Base-by-base conservation (phyloP, 92 coral and sea anemone species). In the Phenganax marumi region DNA sequence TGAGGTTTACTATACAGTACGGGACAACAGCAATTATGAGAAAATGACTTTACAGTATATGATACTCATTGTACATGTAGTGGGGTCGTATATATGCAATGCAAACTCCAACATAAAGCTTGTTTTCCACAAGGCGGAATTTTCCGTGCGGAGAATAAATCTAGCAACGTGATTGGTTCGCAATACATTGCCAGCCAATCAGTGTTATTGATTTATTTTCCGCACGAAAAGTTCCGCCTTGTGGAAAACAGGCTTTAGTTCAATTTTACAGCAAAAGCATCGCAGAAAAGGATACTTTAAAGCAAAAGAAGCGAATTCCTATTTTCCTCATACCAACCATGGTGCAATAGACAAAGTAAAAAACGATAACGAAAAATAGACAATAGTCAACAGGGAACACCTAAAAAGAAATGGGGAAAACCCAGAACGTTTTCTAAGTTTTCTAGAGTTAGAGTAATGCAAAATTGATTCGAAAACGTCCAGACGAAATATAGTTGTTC, bases 311-410 rank as follows among this genome's bases (percentile, higher is more conserved):
- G 8, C 98, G 92, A 52, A 95, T 95, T 43, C 98, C 94, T 60
- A 90, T 83, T n/a, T 92, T 84, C 62, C 88, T 92, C 84, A 95
- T 92, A 17, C 98, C 98, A 3, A 92, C 91, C 98, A 95, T 95
- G 73, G 98, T 89, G 12, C 93, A 84, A 69, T 90, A 95, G 48
- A 95, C 77, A 82, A 95, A 95, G 83, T 92, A 92, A 69, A 95
- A 87, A 17, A 95, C 98, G 68, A 95, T 87, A 46, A 82, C 91
- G 74, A 95, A 91, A 88, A 95, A 95, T 90, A 95, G 83, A 66
- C 97, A 92, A 86, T 95, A 95, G 77, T 95, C 98, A 43, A 95
- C 85, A 0, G 98, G 98, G 78, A 95, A 95, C 50, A 92, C 97
- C 98, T 94, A 64, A 17, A 73, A 87, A 10, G 21, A 52, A 18